A percentile compares a stretch with the other conserved stretches of the same genome.
Evolutionary conservation across 2,113 vertebrate genomes (phyloP).

Genomic region (Onychorhynchus coronatus): DNA sequence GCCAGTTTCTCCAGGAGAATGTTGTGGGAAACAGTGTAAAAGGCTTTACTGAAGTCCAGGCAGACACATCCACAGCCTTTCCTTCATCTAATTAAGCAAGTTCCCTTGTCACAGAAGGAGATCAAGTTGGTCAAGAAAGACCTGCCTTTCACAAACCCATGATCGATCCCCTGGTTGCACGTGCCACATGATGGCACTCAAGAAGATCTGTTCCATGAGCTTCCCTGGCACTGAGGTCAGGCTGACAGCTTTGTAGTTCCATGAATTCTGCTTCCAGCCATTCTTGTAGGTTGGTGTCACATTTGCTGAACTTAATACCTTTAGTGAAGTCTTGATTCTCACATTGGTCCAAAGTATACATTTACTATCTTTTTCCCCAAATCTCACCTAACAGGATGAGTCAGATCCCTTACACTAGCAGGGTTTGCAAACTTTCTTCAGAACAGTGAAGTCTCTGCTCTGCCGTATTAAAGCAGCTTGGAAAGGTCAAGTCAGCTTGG

Average conservation of each 20-base stretch:
- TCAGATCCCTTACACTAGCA: not conserved
- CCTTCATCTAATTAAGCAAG: not conserved
- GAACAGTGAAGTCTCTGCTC: not conserved
- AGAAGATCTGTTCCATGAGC: not conserved
- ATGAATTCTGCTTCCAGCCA: not conserved
- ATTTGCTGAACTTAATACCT: not conserved
- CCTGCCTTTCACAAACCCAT: not conserved
- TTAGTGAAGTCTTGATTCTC: not conserved
- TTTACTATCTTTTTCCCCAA: not conserved
- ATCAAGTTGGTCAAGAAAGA: not conserved
- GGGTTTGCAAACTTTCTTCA: not conserved
- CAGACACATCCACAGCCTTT: not conserved
- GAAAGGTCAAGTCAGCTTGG: not conserved
- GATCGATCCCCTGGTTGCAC: not conserved
- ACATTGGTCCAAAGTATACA: rapidly evolving
- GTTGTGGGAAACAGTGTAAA: not conserved
- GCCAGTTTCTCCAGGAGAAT: not conserved
- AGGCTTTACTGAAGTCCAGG: not conserved
- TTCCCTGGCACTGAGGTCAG: not conserved
- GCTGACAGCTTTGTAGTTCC: not conserved
- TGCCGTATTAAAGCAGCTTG: not conserved
- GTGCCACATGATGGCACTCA: rapidly evolving
- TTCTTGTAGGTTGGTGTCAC: not conserved
- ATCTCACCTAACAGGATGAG: not conserved
- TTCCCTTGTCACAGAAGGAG: not conserved